Evolutionary conservation across 2,113 vertebrate genomes (phyloP), one percentile per base, ranked within the genome.

Genomic region (Tachycineta bicolor): DNA sequence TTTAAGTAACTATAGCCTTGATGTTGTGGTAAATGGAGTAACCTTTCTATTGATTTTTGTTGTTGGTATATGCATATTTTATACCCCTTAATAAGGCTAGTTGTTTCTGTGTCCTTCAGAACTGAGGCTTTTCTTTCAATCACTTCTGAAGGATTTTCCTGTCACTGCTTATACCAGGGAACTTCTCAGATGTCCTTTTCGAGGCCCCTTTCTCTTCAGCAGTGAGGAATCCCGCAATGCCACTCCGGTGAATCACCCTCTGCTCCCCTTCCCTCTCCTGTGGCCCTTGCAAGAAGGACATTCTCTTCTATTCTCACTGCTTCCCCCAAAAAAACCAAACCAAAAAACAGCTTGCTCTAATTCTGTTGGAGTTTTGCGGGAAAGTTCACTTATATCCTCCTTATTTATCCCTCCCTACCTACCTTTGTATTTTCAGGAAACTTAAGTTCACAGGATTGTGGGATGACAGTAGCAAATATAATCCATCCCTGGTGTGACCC

Each of bases 51-150:
- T 96, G 88, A 68, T 95, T 96, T 96, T 94, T 91, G 87, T 71
- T 44, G 20, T 33, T 44, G 12, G 39, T 62, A 26, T 95, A 74
- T 89, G 69, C 58, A 63, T 94, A 91, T 94, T 95, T 96, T 97
- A 83, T 90, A 75, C 11, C 60, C 94, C n/a, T 92, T 94, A 97
- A 95, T 97, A 96, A 96, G 86, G 74, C 60, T 63, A 63, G 47
- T 39, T 70, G 44, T 47, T 93, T 33, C 63, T 4, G 1, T 63
- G 69, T 70, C 85, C 91, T 96, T 96, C 68, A 83, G 50, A 70
- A 46, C 8, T 7, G 43, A 80, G 55, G 2, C 34, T 74, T 90
- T 83, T 64, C 39, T 59, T 80, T 58, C 49, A 16, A 3, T 77
- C 55, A 16, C 71, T 70, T 3, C 0, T 77, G 76, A 83, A 86